phyloP scores from a whole-genome alignment of 2,797 vertebrate species.

The Darevskia mixta region DNA sequence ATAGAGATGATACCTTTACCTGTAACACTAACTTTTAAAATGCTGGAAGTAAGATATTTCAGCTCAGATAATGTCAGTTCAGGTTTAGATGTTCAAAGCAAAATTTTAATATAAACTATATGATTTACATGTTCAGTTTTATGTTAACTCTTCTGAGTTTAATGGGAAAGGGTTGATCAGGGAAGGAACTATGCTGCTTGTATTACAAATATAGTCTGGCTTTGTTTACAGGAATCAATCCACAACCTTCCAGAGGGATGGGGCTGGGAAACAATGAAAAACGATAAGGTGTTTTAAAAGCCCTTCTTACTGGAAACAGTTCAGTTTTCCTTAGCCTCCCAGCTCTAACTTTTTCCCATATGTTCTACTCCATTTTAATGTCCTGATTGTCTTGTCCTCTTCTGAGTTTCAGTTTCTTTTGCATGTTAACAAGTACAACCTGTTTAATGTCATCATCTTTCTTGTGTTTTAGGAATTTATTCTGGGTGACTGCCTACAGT shows the following conservation, averaged over 20 bases:
- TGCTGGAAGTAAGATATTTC: not conserved
- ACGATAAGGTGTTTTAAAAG: not conserved
- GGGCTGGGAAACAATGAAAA: not conserved
- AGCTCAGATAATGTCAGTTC: not conserved
- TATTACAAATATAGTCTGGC: not conserved
- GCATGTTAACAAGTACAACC: slow-evolving; percentile 45
- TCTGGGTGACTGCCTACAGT: slow-evolving; percentile 6
- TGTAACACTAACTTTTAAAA: not conserved
- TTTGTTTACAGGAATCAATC: not conserved
- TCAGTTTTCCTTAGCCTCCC: not conserved
- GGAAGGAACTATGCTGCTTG: not conserved
- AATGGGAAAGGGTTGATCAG: not conserved
- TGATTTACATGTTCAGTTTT: not conserved
- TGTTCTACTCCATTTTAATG: slow-evolving; percentile 14
- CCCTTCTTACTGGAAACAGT: not conserved
- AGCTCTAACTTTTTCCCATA: too few relatives aligned
- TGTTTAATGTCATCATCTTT: slow-evolving; percentile 11
- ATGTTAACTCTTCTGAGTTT: not conserved
- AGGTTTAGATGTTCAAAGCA: not conserved
- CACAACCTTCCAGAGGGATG: not conserved
- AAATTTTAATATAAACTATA: not conserved
- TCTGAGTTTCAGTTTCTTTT: slow-evolving; percentile 4
- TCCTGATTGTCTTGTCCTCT: slow-evolving; percentile 7
- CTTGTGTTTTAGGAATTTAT: slow-evolving; percentile 19
- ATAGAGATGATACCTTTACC: not conserved